phyloP scores from a whole-genome alignment of 1,140 invertebrate genomes.

The Eurosta solidaginis region DNA sequence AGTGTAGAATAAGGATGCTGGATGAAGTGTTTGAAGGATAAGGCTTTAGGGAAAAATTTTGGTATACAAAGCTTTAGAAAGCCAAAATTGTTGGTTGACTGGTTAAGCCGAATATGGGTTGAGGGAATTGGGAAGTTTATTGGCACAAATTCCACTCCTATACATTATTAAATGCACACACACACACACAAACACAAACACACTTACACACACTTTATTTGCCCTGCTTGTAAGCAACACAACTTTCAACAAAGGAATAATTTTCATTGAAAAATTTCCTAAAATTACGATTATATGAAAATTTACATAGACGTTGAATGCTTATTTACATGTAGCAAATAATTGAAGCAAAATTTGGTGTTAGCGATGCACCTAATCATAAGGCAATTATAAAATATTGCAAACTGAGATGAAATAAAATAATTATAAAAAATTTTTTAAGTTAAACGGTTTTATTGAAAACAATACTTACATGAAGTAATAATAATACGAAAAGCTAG shows the following conservation, averaged over 20 bases:
- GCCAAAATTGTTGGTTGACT: too few relatives aligned
- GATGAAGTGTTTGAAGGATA: background rate
- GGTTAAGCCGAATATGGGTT: too few relatives aligned
- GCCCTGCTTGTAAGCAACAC: background rate
- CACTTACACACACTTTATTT: background rate
- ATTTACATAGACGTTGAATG: background rate
- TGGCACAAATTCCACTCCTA: background rate
- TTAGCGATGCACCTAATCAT: too few relatives aligned
- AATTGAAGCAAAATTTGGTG: background rate
- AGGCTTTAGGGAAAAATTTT: background rate
- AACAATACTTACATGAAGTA: too few relatives aligned
- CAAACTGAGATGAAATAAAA: too few relatives aligned
- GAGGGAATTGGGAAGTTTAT: background rate
- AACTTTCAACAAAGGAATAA: background rate
- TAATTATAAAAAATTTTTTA: too few relatives aligned
- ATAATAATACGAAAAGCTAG: too few relatives aligned
- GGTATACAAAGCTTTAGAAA: too few relatives aligned
- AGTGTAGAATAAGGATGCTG: background rate
- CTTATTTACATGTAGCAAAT: background rate
- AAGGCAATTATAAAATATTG: too few relatives aligned
- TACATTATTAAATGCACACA: background rate
- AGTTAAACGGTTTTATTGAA: too few relatives aligned
- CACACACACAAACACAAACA: background rate
- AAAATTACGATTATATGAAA: background rate
- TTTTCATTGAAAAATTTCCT: constrained; percentile 23